phyloP scores from a whole-genome alignment of 1,140 invertebrate species.

The Aphaenogaster floridana region DNA sequence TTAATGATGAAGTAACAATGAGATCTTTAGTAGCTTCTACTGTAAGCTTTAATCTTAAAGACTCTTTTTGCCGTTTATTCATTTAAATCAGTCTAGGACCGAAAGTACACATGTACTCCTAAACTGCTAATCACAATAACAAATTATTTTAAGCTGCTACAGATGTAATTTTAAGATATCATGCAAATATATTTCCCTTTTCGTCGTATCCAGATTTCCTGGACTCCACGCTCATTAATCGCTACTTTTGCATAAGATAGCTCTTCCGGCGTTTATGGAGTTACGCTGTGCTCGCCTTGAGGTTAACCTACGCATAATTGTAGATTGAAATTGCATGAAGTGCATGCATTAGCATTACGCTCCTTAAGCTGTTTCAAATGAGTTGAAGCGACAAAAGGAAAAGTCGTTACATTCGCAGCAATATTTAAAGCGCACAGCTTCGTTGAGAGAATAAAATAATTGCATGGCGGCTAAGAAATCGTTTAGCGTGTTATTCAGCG shows the following conservation, averaged over 20 bases:
- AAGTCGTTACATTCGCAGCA: neutral
- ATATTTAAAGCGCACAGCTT: constrained; percentile 18
- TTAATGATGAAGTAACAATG: neutral
- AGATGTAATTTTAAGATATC: neutral
- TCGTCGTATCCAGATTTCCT: neutral
- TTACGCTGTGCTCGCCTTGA: constrained; percentile 15
- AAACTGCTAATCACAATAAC: neutral
- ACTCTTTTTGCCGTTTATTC: neutral
- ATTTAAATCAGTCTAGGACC: neutral
- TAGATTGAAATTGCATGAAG: constrained; percentile 39
- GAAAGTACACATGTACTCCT: neutral
- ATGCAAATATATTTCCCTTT: constrained; percentile 21
- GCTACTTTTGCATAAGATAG: constrained; percentile 19
- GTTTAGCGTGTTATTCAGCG: constrained; percentile 37
- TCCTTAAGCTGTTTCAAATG: constrained; percentile 60
- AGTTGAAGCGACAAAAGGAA: constrained; percentile 30
- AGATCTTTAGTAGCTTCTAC: neutral
- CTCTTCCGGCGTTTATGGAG: constrained; percentile 35
- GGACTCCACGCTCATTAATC: neutral
- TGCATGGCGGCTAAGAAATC: constrained; percentile 23
- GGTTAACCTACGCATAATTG: constrained; percentile 37
- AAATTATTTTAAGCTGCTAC: neutral
- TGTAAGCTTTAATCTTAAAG: neutral
- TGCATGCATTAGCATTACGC: constrained; percentile 52
- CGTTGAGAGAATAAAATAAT: constrained; percentile 39